These are phyloP conservation scores for Zaprionus inermis DNA, from an alignment of 1,140 invertebrate species.

Conservation along the genomic window DNA sequence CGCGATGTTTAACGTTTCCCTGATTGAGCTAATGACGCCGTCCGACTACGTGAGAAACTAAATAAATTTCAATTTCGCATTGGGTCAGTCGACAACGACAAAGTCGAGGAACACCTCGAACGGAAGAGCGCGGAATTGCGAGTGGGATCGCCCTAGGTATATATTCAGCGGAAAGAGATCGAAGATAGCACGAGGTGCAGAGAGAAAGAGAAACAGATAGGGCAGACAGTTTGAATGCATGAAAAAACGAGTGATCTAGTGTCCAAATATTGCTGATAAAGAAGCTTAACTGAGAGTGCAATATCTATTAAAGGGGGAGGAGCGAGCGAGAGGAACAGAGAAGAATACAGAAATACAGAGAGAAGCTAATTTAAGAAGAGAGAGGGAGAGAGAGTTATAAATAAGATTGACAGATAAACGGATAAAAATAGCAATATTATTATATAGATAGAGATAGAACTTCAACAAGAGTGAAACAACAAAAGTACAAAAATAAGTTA, in stretches of 20 bases:
- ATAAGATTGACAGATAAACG: background rate
- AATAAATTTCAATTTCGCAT: slow-evolving; percentile 83
- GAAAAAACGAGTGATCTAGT: background rate
- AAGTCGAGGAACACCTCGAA: slow-evolving; percentile 1
- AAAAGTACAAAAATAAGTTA: no score
- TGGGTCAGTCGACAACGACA: slow-evolving; percentile 56
- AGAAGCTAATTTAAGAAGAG: background rate
- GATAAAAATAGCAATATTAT: no score
- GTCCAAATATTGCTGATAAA: background rate
- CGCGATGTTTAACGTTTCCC: slow-evolving; percentile 73
- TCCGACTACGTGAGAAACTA: slow-evolving; percentile 83
- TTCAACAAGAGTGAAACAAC: no score
- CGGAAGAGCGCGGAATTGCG: background rate
- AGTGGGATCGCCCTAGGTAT: background rate
- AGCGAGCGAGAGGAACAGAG: background rate
- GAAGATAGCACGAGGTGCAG: background rate
- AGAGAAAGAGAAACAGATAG: background rate
- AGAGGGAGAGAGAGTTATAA: background rate
- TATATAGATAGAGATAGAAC: background rate
- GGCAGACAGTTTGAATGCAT: background rate
- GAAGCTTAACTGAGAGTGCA: background rate
- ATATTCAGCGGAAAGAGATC: background rate
- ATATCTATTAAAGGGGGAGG: no score
- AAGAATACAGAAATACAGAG: background rate
- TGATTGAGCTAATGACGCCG: slow-evolving; percentile 78